Percentiles rank a stretch among this genome's conserved stretches.
These are phyloP conservation scores for Corynorhinus townsendii DNA, from an alignment of 2,113 vertebrate species.

Conservation along the genomic window DNA sequence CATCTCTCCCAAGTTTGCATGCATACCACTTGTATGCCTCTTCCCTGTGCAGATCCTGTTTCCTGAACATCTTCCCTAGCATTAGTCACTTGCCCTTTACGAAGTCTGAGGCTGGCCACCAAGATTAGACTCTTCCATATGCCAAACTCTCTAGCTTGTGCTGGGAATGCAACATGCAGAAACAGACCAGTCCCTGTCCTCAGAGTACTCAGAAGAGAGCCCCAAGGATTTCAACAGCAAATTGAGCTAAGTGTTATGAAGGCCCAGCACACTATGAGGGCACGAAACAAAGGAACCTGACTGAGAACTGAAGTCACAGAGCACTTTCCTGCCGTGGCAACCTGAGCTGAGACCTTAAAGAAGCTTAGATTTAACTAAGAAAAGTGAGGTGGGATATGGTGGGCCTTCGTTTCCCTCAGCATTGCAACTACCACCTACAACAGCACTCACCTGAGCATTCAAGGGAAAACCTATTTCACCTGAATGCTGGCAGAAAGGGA, in stretches of 20 bases:
- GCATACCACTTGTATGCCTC: neutral
- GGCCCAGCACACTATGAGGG: neutral
- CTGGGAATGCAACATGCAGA: neutral
- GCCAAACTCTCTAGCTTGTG: constrained; percentile 32
- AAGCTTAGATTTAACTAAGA: neutral
- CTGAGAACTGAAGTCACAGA: neutral
- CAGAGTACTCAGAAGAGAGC: neutral
- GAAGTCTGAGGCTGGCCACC: neutral
- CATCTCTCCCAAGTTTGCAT: neutral
- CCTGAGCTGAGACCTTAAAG: neutral
- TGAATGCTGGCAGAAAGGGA: neutral
- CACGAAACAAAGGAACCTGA: neutral
- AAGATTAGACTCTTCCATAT: neutral
- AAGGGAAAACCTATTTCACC: neutral
- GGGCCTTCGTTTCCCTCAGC: neutral
- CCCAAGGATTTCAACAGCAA: neutral
- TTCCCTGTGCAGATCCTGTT: neutral
- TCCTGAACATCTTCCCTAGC: neutral
- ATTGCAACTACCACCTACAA: neutral
- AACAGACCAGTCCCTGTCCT: neutral
- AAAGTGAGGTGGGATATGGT: neutral
- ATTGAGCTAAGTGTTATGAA: neutral
- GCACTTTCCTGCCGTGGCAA: neutral
- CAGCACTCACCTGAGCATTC: neutral
- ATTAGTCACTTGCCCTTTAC: neutral